Base-by-base conservation (phyloP, 1,140 invertebrate genomes). In the Zaprionus africanus region DNA sequence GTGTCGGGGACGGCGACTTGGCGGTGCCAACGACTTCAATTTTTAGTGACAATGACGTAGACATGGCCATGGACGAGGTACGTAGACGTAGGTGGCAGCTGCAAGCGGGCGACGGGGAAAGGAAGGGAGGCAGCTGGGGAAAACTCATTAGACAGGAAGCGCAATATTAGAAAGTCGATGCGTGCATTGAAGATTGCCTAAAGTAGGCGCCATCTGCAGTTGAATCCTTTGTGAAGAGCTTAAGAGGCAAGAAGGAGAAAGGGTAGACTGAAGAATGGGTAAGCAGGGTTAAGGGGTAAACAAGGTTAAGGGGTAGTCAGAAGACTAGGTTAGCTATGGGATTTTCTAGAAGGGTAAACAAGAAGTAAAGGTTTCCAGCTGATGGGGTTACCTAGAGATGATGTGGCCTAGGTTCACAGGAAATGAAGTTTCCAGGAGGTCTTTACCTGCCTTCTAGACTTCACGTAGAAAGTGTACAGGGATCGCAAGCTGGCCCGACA, bases 21-120 rank as follows among this genome's bases (percentile, higher is more conserved):
- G 54, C 26, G 60, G 67, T 36, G 63, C 34, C 66, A 78, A 79
- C 79, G 83, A 86, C 83, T 87, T 57, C 59, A 83, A 87, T 79
- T 59, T 59, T 53, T 43, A 76, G 57, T 58, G 57, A 65, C 57
- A 76, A 72, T 56, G 61, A 63, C 68, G 65, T 56, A 31, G 58
- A 75, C 53, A 26, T 28, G 15, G 22, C 17, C 66, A 36, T 31
- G 5, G 34, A 78, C 79, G 69, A 58, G 63, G 74, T 46, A 17
- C n/a, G 61, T 24, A 53, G 41, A 66, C 38, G 38, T 51, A 38
- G n/a, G 31, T 7, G 4, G 13, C 22, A 28, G 15, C 17, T 4
- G 26, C 6, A 24, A 31, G 34, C 1, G n/a, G 26, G 36, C 24
- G 0, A 17, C 43, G 57, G 2, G 49, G 36, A 54, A 13, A 24